Percentiles rank a stretch among this genome's conserved stretches.
phyloP scores from a whole-genome alignment of 2,888 invertebrate species.

The Tinea trinotella region DNA sequence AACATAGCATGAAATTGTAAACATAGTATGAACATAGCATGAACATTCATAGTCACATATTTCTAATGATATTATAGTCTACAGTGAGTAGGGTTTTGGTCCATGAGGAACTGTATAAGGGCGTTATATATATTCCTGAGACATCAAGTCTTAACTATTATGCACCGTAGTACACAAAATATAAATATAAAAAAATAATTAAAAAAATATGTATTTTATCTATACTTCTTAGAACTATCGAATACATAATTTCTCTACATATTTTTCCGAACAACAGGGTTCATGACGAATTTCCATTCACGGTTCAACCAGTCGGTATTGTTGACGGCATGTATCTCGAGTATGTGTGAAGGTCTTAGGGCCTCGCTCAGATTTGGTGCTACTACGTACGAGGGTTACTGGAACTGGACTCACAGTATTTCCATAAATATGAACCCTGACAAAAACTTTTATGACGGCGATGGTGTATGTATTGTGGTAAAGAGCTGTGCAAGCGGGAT shows the following conservation, averaged over 20 bases:
- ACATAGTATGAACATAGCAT: no score
- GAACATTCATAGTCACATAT: no score
- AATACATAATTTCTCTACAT: background rate
- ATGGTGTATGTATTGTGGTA: background rate
- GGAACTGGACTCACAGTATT: constrained; percentile 6
- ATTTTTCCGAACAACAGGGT: constrained; percentile 16
- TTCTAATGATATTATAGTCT: background rate
- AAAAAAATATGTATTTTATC: no score
- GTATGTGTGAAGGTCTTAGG: background rate
- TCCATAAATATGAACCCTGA: constrained; percentile 12
- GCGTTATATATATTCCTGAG: background rate
- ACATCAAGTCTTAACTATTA: background rate
- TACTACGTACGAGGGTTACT: constrained; percentile 6
- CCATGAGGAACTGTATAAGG: background rate
- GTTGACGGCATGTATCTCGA: background rate
- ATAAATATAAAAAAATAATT: background rate
- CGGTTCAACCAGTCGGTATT: constrained; percentile 3
- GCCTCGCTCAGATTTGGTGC: background rate
- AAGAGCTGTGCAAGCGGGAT: constrained; percentile 64
- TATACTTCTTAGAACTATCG: background rate
- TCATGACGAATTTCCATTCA: constrained; percentile 12
- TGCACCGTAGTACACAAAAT: background rate
- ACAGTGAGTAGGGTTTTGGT: background rate
- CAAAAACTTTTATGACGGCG: constrained; percentile 14
- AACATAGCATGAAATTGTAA: no score